Percentiles rank a stretch among this genome's conserved stretches.
These are phyloP conservation scores for Eremophila alpestris DNA, from an alignment of 2,797 vertebrate species.

Conservation along the genomic window DNA sequence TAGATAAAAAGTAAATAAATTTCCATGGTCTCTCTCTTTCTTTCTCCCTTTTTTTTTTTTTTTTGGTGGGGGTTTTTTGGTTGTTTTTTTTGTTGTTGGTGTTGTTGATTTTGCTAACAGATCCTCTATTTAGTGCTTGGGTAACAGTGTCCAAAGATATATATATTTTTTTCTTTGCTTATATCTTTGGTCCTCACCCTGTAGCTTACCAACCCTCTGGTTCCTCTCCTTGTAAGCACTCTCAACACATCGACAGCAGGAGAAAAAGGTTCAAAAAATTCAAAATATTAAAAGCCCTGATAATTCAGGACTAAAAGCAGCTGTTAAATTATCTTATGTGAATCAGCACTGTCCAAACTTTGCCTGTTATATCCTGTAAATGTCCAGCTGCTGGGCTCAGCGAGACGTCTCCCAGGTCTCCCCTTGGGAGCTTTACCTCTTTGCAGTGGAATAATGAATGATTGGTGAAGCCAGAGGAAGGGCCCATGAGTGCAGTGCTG, in stretches of 20 bases:
- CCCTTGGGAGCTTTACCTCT: not conserved
- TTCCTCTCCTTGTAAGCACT: not conserved
- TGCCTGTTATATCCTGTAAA: not conserved
- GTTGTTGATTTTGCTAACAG: not conserved
- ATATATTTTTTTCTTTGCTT: not conserved
- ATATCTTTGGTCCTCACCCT: not conserved
- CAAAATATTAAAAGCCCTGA: not conserved
- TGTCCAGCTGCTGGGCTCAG: not conserved
- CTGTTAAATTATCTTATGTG: not conserved
- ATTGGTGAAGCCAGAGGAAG: not conserved
- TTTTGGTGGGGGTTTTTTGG: too few species aligned
- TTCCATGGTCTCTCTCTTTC: conserved; percentile 73
- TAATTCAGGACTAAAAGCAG: not conserved
- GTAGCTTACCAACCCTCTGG: not conserved
- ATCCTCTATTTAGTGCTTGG: not conserved
- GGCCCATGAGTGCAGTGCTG: fast-evolving
- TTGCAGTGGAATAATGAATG: not conserved
- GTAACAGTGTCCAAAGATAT: not conserved
- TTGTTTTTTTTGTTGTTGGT: not conserved
- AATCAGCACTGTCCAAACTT: not conserved
- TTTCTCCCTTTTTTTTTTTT: not conserved
- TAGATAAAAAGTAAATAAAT: conserved; percentile 92
- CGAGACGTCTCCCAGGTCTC: not conserved
- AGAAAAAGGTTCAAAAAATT: not conserved
- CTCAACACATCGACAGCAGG: not conserved